A percentile compares a stretch with the other conserved stretches of the same genome.
These are phyloP conservation scores for Candidula unifasciata DNA, from an alignment of 2,888 invertebrate species.

Conservation along the genomic window DNA sequence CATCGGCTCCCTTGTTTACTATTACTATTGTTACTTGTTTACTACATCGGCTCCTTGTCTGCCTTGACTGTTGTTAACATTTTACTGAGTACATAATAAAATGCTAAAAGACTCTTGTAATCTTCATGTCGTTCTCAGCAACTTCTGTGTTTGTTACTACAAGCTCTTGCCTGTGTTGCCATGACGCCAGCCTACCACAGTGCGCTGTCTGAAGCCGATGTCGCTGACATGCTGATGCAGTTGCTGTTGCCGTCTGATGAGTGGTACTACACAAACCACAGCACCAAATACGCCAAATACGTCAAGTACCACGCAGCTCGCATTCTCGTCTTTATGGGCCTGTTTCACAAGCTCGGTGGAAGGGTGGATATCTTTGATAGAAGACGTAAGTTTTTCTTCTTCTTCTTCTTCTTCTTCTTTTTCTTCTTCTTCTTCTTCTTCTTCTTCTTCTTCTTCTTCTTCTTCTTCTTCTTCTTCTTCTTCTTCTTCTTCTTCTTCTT, in stretches of 20 bases:
- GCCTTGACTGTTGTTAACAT: too few relatives aligned
- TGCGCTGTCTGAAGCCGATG: constrained; percentile 81
- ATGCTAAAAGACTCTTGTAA: too few relatives aligned
- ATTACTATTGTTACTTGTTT: too few relatives aligned
- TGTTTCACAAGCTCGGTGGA: constrained; percentile 82
- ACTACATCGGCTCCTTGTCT: too few relatives aligned
- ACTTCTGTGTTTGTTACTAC: constrained; percentile 82
- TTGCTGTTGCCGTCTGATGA: constrained; percentile 84
- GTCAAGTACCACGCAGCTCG: constrained; percentile 84
- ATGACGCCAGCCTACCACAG: constrained; percentile 81
- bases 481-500: too few relatives aligned
- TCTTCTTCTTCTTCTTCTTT: too few relatives aligned
- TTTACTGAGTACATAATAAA: too few relatives aligned
- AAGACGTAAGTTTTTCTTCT: constrained; percentile 79
- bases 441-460: too few relatives aligned
- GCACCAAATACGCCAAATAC: constrained; percentile 82
- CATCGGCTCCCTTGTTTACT: too few relatives aligned
- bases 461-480: too few relatives aligned
- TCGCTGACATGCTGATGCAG: constrained; percentile 82
- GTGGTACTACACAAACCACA: constrained; percentile 85
- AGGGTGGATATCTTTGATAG: constrained; percentile 82
- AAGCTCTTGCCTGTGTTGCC: constrained; percentile 82
- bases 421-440: too few relatives aligned
- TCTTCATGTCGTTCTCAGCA: constrained; percentile 79
- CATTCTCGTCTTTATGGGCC: constrained; percentile 83